phyloP scores from a whole-genome alignment of 2,113 vertebrate genomes.

The Hippocampus mohnikei region DNA sequence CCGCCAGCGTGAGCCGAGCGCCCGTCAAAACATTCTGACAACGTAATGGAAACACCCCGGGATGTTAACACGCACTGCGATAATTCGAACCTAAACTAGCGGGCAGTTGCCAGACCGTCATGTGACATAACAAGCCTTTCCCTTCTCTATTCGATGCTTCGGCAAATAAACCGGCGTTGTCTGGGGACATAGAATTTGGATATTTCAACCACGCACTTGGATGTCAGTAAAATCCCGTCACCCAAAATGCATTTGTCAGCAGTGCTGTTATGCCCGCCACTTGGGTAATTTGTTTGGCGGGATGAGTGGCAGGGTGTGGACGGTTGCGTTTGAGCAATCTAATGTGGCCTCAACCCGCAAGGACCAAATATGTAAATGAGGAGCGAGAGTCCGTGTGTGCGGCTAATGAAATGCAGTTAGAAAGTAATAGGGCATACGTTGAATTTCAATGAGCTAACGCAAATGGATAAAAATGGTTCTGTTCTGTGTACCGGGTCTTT shows the following conservation, averaged over 20 bases:
- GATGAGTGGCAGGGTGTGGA: no score
- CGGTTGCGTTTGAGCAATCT: no score
- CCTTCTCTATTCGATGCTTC: not conserved
- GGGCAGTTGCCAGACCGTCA: slow-evolving; percentile 23
- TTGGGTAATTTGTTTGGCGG: not conserved
- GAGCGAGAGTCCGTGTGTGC: no score
- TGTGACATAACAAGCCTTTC: slow-evolving; percentile 1
- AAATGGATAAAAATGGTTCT: no score
- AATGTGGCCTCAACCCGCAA: no score
- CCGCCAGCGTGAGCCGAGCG: slow-evolving; percentile 1
- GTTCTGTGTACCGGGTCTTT: no score
- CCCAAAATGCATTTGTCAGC: not conserved
- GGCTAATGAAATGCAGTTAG: no score
- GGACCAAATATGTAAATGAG: no score
- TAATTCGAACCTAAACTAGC: slow-evolving; percentile 24
- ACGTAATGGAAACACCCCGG: slow-evolving; percentile 19
- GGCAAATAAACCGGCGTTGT: not conserved
- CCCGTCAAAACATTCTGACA: slow-evolving; percentile 34
- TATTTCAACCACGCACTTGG: not conserved
- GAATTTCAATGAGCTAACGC: no score
- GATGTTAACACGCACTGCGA: slow-evolving; percentile 21
- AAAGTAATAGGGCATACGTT: no score
- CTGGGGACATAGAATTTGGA: not conserved
- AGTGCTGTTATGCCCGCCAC: not conserved
- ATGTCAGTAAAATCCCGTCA: not conserved